phyloP scores from a whole-genome alignment of 2,888 invertebrate genomes.

The Allygus modestus region DNA sequence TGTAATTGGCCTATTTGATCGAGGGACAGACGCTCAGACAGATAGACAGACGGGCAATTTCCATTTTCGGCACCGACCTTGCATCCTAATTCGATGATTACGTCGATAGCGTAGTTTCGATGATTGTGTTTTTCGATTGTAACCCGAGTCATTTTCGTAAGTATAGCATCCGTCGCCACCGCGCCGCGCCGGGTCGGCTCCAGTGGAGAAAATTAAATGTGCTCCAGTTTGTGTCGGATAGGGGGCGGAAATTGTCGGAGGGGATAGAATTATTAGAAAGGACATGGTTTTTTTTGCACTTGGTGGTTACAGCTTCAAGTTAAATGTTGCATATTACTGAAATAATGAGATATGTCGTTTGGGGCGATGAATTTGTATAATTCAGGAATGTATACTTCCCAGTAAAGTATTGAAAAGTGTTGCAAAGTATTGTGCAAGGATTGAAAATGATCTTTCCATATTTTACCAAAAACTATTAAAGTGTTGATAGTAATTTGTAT shows the following conservation, averaged over 20 bases:
- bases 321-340: no score
- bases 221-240: constrained; percentile 6
- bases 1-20: constrained; percentile 45
- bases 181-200: not conserved
- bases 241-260: not conserved
- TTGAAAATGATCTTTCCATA: no score
- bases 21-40: constrained; percentile 6
- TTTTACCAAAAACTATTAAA: no score
- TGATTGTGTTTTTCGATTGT: constrained; percentile 54
- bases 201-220: constrained; percentile 11
- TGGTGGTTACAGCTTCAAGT: no score
- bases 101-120: constrained; percentile 38
- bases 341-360: no score
- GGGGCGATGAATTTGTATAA: no score
- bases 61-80: constrained; percentile 46
- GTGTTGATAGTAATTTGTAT: no score
- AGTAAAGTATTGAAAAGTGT: no score
- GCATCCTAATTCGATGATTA: constrained; percentile 49
- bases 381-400: no score
- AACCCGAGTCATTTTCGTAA: constrained; percentile 44
- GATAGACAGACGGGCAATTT: constrained; percentile 10
- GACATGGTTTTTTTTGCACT: no score
- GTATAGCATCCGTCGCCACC: not conserved
- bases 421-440: no score
- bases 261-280: not conserved